Conservation (phyloP, 2,113 vertebrate species). For the Prolemur simus region DNA sequence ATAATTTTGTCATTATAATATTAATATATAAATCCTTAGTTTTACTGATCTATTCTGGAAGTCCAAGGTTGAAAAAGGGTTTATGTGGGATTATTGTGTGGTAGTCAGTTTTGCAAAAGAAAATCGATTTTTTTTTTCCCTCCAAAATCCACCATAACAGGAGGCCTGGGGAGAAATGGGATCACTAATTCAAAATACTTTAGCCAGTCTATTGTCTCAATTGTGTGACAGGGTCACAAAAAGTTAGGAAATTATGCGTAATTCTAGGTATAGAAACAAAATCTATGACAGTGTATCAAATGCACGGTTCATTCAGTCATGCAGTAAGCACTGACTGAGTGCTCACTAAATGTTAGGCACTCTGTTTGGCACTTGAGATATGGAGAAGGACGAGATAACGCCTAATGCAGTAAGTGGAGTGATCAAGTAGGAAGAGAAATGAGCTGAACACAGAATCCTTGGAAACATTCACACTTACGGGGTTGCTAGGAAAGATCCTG, state of each 20-base stretch:
- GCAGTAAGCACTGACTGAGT: neutral
- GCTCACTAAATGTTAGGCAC: neutral
- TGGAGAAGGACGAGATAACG: neutral
- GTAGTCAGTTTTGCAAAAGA: constrained; percentile 9
- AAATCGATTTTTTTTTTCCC: constrained; percentile 36
- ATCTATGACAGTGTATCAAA: neutral
- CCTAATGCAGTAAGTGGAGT: no score
- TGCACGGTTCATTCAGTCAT: neutral
- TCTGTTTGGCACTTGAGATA: neutral
- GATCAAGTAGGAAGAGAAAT: neutral
- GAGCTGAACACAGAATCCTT: neutral
- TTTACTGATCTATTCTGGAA: constrained; percentile 39
- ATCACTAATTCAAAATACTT: neutral
- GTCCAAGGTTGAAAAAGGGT: neutral
- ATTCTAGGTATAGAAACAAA: neutral
- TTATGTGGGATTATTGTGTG: neutral
- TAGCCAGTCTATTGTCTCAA: neutral
- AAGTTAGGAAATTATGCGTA: neutral
- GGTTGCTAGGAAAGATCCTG: neutral
- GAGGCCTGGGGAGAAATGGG: neutral
- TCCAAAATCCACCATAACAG: neutral
- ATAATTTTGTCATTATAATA: constrained; percentile 45
- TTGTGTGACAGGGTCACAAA: neutral
- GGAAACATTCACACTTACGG: neutral
- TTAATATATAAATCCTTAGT: constrained; percentile 35